Conservation (phyloP, 2,113 vertebrate genomes). For the Toxotes chatareus region DNA sequence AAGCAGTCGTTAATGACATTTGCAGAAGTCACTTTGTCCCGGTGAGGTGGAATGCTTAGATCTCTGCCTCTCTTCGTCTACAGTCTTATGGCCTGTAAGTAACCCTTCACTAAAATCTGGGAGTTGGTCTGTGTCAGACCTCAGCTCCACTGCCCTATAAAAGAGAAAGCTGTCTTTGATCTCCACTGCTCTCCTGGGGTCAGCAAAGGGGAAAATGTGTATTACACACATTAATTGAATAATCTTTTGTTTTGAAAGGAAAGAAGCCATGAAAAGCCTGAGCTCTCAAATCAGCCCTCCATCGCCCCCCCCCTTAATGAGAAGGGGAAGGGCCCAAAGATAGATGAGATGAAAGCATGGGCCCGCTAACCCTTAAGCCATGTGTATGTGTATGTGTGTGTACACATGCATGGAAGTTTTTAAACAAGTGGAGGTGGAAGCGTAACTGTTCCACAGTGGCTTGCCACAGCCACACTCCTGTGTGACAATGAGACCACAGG, state of each 20-base stretch:
- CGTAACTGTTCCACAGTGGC: constrained; percentile 43
- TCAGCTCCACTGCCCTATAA: constrained; percentile 60
- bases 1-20: constrained; percentile 33
- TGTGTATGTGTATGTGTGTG: constrained; percentile 21
- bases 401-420: constrained; percentile 4
- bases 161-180: constrained; percentile 72
- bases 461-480: constrained; percentile 39
- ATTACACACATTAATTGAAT: constrained; percentile 83
- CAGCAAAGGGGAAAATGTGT: constrained; percentile 75
- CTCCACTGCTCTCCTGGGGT: constrained; percentile 64
- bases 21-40: constrained; percentile 41
- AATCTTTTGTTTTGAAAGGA: constrained; percentile 84
- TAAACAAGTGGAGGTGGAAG: constrained; percentile 59
- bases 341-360: constrained; percentile 79
- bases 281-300: constrained; percentile 46
- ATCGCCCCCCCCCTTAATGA: constrained; percentile 59
- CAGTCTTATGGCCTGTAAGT: constrained; percentile 59
- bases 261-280: constrained; percentile 77
- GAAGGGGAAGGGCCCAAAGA: constrained; percentile 77
- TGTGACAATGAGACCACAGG: constrained; percentile 50
- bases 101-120: constrained; percentile 60
- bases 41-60: constrained; percentile 49
- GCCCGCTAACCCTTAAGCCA: constrained; percentile 56
- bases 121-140: constrained; percentile 55
- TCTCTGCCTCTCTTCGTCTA: constrained; percentile 28